phyloP scores from a whole-genome alignment of 2,888 invertebrate species.

The Meganola albula region DNA sequence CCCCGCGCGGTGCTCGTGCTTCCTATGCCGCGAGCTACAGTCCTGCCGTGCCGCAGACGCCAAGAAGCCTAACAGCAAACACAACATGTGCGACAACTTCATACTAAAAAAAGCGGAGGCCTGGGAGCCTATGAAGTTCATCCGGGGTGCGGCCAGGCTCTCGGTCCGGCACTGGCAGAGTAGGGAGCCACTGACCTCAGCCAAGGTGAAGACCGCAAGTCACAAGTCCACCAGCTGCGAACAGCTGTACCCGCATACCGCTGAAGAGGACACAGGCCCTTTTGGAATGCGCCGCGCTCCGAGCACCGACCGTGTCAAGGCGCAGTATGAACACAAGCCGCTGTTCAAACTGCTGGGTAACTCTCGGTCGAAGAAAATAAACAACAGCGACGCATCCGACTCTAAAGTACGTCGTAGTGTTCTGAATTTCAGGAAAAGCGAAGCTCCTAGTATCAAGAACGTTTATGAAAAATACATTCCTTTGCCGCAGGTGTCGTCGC shows the following conservation, averaged over 20 bases:
- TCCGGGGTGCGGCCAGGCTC: conserved; percentile 67
- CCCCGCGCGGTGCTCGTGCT: conserved; percentile 84
- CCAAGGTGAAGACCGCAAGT: conserved; percentile 54
- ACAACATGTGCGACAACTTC: conserved; percentile 70
- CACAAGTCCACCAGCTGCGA: conserved; percentile 73
- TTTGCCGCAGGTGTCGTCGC: conserved; percentile 51
- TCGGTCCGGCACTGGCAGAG: conserved; percentile 76
- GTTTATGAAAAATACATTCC: conserved; percentile 72
- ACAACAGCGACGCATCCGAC: conserved; percentile 52
- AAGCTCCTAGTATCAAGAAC: conserved; percentile 49
- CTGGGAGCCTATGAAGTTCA: conserved; percentile 71
- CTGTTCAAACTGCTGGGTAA: conserved; percentile 67
- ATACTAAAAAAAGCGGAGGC: conserved; percentile 76
- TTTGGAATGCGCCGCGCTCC: conserved; percentile 66
- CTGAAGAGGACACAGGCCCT: conserved; percentile 54
- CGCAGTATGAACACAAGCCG: conserved; percentile 57
- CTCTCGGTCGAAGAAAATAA: conserved; percentile 59
- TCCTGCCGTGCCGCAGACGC: conserved; percentile 77
- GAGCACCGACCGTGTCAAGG: conserved; percentile 69
- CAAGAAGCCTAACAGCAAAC: conserved; percentile 59
- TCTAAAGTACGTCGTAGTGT: conserved; percentile 60
- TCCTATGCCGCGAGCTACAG: conserved; percentile 85
- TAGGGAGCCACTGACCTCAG: conserved; percentile 62
- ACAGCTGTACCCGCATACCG: conserved; percentile 62
- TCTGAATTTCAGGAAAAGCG: conserved; percentile 63